Evolutionary conservation across 2,113 vertebrate genomes (phyloP).

Genomic region (Ardeotis arabs): DNA sequence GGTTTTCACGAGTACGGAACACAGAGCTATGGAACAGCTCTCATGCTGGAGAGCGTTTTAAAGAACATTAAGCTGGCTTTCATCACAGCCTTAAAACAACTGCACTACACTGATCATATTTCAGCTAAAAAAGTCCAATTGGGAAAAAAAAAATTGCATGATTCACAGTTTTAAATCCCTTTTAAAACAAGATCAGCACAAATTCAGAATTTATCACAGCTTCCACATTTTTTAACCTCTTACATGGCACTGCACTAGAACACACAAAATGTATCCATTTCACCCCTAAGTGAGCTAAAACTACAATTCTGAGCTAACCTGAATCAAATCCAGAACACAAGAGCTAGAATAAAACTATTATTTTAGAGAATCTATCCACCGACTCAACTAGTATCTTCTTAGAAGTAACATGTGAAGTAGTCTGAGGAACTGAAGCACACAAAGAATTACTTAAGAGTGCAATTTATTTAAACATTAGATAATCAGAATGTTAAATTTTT

Average conservation of each 20-base stretch:
- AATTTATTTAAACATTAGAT: neutral
- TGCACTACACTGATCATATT: neutral
- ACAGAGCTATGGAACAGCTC: neutral
- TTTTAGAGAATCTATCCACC: neutral
- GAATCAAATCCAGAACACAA: neutral
- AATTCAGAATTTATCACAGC: neutral
- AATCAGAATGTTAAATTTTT: neutral
- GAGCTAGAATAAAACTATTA: neutral
- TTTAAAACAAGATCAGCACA: slow-evolving; percentile 21
- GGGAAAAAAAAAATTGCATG: neutral
- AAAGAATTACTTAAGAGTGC: neutral
- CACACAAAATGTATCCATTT: neutral
- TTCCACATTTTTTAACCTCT: neutral
- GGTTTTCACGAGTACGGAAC: neutral
- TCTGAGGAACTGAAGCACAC: neutral
- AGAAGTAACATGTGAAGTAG: neutral
- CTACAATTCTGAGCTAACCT: neutral
- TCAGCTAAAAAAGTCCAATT: neutral
- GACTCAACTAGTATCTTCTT: neutral
- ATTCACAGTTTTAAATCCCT: neutral
- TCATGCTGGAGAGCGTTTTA: neutral
- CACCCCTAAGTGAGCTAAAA: neutral
- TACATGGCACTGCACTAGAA: neutral
- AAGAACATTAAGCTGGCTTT: neutral
- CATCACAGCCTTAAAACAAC: slow-evolving; percentile 2